A percentile compares a stretch with the other conserved stretches of the same genome.
These are phyloP conservation scores for Danaus melanippus DNA, from an alignment of 1,140 invertebrate genomes.

Conservation along the genomic window DNA sequence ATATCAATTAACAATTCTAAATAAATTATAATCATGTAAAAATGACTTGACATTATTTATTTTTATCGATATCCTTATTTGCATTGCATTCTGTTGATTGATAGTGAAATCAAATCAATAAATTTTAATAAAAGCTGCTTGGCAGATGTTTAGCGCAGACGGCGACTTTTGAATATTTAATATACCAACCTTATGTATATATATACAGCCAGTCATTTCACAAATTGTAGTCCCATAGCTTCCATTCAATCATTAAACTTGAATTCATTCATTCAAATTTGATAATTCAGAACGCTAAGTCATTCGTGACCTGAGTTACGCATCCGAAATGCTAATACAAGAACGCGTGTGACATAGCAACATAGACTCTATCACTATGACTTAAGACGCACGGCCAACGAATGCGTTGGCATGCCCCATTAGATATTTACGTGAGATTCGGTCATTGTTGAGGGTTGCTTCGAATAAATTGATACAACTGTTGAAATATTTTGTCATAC, in stretches of 20 bases:
- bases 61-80: conserved; percentile 17
- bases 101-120: conserved; percentile 16
- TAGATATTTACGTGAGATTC: conserved; percentile 38
- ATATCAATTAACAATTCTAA: conserved; percentile 8
- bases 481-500: conserved; percentile 72
- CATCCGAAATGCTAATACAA: conserved; percentile 26
- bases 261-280: conserved; percentile 56
- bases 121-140: conserved; percentile 6
- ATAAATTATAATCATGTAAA: conserved; percentile 3
- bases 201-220: conserved; percentile 30
- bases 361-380: conserved; percentile 11
- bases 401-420: conserved; percentile 10
- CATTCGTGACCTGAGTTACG: conserved; percentile 46
- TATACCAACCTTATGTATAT: conserved; percentile 21
- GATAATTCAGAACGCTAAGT: conserved; percentile 51
- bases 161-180: conserved; percentile 16
- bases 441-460: conserved; percentile 36
- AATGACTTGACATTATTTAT: too few species aligned
- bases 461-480: conserved; percentile 52
- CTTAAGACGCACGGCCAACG: conserved; percentile 8
- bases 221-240: conserved; percentile 38
- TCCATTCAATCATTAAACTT: conserved; percentile 35
- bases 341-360: conserved; percentile 7
- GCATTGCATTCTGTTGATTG: conserved; percentile 17
- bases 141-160: conserved; percentile 31